These are phyloP conservation scores for Sylvicola cinctus DNA, from an alignment of 2,888 invertebrate genomes.

Conservation along the genomic window DNA sequence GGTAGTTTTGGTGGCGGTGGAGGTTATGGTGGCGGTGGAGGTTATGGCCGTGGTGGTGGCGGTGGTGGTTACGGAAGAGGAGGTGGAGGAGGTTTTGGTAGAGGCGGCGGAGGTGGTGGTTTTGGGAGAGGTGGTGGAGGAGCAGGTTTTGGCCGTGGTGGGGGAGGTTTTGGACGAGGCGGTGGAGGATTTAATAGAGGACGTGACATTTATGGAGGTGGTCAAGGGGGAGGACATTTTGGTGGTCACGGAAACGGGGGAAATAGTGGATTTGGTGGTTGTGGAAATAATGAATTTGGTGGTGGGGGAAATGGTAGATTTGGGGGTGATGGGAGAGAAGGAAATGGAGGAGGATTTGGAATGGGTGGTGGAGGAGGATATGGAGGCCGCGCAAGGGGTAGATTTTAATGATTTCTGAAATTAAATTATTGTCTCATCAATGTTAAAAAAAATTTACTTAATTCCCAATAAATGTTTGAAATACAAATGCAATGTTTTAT, in stretches of 20 bases:
- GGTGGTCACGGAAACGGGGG: constrained; percentile 7
- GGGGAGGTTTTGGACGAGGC: constrained; percentile 7
- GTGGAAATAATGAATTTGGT: constrained; percentile 3
- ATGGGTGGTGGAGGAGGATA: too few species aligned
- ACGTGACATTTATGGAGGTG: background rate
- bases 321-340: constrained; percentile 5
- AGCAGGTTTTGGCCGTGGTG: constrained; percentile 11
- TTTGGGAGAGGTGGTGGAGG: constrained; percentile 19
- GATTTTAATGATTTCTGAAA: too few species aligned
- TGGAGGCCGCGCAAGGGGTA: too few species aligned
- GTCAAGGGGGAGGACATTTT: constrained; percentile 8
- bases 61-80: constrained; percentile 5
- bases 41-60: constrained; percentile 11
- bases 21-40: constrained; percentile 15
- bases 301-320: constrained; percentile 7
- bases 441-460: too few species aligned
- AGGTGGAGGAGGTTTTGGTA: constrained; percentile 7
- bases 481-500: too few species aligned
- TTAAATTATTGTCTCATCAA: too few species aligned
- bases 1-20: constrained; percentile 17
- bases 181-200: constrained; percentile 1
- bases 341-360: too few species aligned
- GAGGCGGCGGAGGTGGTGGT: constrained; percentile 13
- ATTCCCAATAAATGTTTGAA: too few species aligned
- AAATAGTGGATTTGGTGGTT: constrained; percentile 2